A percentile compares a stretch with the other conserved stretches of the same genome.
phyloP scores from a whole-genome alignment of 2,113 vertebrate genomes.

The Anas platyrhynchos region DNA sequence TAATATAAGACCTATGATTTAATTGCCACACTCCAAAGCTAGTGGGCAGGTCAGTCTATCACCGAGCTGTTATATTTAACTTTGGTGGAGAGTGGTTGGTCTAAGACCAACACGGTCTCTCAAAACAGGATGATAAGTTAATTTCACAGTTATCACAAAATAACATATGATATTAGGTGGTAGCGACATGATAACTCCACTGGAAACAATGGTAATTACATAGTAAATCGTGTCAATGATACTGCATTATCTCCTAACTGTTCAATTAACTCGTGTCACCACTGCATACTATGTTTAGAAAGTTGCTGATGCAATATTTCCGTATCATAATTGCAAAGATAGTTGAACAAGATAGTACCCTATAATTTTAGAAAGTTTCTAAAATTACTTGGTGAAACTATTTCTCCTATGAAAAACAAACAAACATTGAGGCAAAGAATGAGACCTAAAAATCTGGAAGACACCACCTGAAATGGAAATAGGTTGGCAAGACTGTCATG shows the following conservation, averaged over 20 bases:
- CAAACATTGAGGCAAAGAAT: neutral
- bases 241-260: slow-evolving; percentile 74
- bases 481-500: neutral
- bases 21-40: slow-evolving; percentile 36
- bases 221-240: slow-evolving; percentile 73
- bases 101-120: slow-evolving; percentile 57
- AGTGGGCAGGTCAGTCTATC: slow-evolving; percentile 38
- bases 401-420: slow-evolving; percentile 37
- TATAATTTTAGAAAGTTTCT: slow-evolving; percentile 62
- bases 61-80: slow-evolving; percentile 27
- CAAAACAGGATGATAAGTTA: slow-evolving; percentile 64
- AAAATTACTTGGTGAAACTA: slow-evolving; percentile 41
- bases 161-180: slow-evolving; percentile 71
- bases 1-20: slow-evolving; percentile 10
- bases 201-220: slow-evolving; percentile 77
- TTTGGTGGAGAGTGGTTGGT: slow-evolving; percentile 31
- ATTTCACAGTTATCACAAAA: slow-evolving; percentile 71
- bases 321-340: slow-evolving; percentile 73
- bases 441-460: neutral
- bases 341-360: slow-evolving; percentile 58
- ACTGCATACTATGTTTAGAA: slow-evolving; percentile 69
- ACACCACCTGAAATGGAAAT: neutral
- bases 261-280: slow-evolving; percentile 74
- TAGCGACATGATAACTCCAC: slow-evolving; percentile 68
- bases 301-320: slow-evolving; percentile 74